Conservation (phyloP, 2,113 vertebrate species). For the Rhinichthys klamathensis region DNA sequence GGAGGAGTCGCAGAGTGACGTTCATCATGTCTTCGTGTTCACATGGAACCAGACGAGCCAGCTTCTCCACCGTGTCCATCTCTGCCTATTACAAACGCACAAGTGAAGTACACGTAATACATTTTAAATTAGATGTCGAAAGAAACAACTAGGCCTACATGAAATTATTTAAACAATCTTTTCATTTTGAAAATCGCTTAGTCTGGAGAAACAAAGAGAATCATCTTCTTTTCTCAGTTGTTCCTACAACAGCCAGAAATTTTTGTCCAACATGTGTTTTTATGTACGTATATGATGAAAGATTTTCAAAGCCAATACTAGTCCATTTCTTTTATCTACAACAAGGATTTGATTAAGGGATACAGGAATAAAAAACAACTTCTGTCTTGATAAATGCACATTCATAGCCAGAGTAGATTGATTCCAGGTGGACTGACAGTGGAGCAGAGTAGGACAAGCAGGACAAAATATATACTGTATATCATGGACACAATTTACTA, state of each 20-base stretch:
- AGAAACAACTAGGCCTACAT: background rate
- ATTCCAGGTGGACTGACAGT: slow-evolving; percentile 53
- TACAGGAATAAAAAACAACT: slow-evolving; percentile 50
- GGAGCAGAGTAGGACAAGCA: background rate
- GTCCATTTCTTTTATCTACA: slow-evolving; percentile 44
- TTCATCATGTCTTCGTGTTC: slow-evolving; percentile 87
- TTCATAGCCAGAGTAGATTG: slow-evolving; percentile 34
- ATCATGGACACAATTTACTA: no score
- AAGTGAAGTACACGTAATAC: slow-evolving; percentile 20
- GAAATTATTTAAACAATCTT: background rate
- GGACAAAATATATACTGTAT: background rate
- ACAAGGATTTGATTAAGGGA: slow-evolving; percentile 49
- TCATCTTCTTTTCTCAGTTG: background rate
- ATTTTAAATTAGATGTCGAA: background rate
- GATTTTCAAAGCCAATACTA: slow-evolving; percentile 32
- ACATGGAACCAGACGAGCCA: slow-evolving; percentile 86
- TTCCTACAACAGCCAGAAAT: background rate
- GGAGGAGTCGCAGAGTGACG: slow-evolving; percentile 85
- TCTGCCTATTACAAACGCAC: slow-evolving; percentile 79
- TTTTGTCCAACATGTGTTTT: slow-evolving; percentile 21
- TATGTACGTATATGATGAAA: slow-evolving; percentile 1
- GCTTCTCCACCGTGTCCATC: slow-evolving; percentile 85
- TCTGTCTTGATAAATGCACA: slow-evolving; percentile 53
- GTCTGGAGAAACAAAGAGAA: background rate
- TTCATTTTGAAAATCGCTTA: background rate